Percentiles rank a stretch among this genome's conserved stretches.
Conservation (phyloP, 2,113 vertebrate species). For the Petaurus breviceps region DNA sequence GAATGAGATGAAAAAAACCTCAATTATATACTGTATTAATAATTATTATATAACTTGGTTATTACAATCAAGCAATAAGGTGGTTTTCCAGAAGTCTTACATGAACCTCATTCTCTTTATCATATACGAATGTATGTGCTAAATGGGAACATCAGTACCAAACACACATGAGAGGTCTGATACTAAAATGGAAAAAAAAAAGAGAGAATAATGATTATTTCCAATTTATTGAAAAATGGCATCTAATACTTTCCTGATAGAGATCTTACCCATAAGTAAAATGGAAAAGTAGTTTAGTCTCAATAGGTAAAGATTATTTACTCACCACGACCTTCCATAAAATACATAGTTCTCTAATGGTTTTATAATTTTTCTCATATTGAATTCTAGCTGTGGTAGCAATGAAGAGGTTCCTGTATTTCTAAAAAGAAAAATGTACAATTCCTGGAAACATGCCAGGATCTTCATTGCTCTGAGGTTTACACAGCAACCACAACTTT, state of each 20-base stretch:
- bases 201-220: conserved; percentile 24
- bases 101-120: background rate
- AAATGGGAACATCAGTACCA: background rate
- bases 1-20: background rate
- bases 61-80: background rate
- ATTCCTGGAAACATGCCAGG: background rate
- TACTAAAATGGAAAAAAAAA: conserved; percentile 34
- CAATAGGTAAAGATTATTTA: conserved; percentile 42
- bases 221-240: conserved; percentile 39
- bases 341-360: conserved; percentile 31
- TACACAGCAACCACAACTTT: background rate
- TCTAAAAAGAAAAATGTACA: background rate
- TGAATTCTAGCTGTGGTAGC: background rate
- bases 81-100: background rate
- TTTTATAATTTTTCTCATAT: background rate
- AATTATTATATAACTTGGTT: background rate
- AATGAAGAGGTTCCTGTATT: background rate
- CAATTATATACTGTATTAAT: background rate
- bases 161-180: conserved; percentile 12
- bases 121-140: background rate
- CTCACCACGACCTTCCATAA: conserved; percentile 37
- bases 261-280: conserved; percentile 39
- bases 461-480: background rate
- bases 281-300: background rate
- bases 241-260: conserved; percentile 24